Base-by-base conservation (phyloP, 2,797 vertebrate genomes). In the Hirundo rustica region DNA sequence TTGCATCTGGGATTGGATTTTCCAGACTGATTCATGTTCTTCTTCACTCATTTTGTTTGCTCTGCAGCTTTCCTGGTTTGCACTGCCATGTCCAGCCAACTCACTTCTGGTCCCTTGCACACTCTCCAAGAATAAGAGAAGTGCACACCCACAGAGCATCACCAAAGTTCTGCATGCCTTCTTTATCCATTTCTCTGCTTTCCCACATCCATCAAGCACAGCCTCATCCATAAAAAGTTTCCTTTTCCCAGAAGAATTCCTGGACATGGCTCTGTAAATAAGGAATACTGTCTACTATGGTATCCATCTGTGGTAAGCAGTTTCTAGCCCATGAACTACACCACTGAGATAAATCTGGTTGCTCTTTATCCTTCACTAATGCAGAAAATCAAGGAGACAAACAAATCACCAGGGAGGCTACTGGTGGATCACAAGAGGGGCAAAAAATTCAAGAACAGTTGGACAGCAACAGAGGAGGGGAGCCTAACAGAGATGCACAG, bases 371-470 rank as follows among this genome's bases (percentile, higher is more conserved):
- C 22, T 86, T 94, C 68, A 47, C 8, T 92, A 91, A 77, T 29
- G 57, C 48, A 87, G 68, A 93, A 95, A 91, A 89, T 65, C 12
- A 42, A 82, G 82, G 58, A 57, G 9, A 81, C 32, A 85, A 87
- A 80, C 3, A 17, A 78, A 47, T 26, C 80, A 76, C 62, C 51
- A 84, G 75, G 14, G 32, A 94, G 44, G 36, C 40, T 51, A 38
- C 42, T 40, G 45, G 34, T 32, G 47, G 45, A 60, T 71, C 80
- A 76, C 29, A 70, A 44, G 48, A 71, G 8, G 18, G 18, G 38
- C 10, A 75, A 88, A 44, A 93, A 94, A 88, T 61, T 89, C 40
- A 65, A 81, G 38, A 93, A 74, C 81, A 91, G 75, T 68, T 85
- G 86, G 81, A 87, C 65, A 55, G 44, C 50, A 80, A 42, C 50